These are phyloP conservation scores for Thecocarcelia acutangulata DNA, from an alignment of 2,888 invertebrate genomes.

Conservation along the genomic window DNA sequence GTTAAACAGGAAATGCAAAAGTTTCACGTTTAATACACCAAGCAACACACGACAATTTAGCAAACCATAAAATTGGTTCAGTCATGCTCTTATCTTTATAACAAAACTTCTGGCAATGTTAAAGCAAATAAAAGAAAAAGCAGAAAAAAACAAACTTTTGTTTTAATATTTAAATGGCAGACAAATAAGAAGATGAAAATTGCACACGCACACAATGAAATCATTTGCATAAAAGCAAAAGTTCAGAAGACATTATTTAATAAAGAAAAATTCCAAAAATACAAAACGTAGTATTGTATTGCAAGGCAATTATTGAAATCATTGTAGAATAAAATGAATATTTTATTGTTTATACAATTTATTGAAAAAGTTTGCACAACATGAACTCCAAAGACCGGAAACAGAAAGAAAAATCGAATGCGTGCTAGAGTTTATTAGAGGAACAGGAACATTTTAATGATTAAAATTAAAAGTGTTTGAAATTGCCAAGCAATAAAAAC, in stretches of 20 bases:
- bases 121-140: slow-evolving; percentile 14
- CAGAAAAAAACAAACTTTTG: slow-evolving; percentile 29
- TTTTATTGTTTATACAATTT: slow-evolving; percentile 64
- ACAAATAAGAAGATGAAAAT: background rate
- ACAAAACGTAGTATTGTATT: slow-evolving; percentile 34
- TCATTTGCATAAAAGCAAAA: slow-evolving; percentile 18
- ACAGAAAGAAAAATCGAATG: background rate
- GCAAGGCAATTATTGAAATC: slow-evolving; percentile 61
- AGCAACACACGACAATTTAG: slow-evolving; percentile 18
- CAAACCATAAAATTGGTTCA: slow-evolving; percentile 55
- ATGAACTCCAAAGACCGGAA: background rate
- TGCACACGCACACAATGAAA: background rate
- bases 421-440: background rate
- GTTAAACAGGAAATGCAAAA: slow-evolving; percentile 27
- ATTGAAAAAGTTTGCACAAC: slow-evolving; percentile 57
- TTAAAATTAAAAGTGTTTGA: background rate
- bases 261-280: background rate
- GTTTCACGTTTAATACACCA: slow-evolving; percentile 18
- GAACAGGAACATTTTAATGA: background rate
- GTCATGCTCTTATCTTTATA: slow-evolving; percentile 59
- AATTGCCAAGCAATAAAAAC: no score
- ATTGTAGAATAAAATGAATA: slow-evolving; percentile 62
- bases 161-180: slow-evolving; percentile 35
- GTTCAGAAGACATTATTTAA: background rate
- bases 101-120: slow-evolving; percentile 23